Base-by-base conservation (phyloP, 2,888 invertebrate species). In the Abscondita cerata region DNA sequence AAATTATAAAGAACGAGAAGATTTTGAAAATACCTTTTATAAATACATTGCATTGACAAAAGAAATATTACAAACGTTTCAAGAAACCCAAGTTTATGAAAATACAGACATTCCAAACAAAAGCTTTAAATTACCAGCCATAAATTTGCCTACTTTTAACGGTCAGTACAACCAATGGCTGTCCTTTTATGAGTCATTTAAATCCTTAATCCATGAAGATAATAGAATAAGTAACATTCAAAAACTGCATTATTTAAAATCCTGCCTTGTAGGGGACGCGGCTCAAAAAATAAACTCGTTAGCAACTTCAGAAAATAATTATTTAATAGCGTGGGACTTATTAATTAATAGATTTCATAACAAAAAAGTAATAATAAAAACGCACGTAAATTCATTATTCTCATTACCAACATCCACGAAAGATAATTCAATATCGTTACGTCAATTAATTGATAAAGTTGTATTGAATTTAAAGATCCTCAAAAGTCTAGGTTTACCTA, bases 231-330 rank as follows among this genome's bases (percentile, higher is more conserved):
- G 34, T 9, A 25, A 47, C 1, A 12, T 40, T 1, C 50, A 50
- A 51, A 57, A 50, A 50, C 25, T 60, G 9, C 41, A 54, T 36
- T 52, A 52, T 47, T 36, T 52, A 16, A 44, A 44, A 33, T 46
- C 52, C 1, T 52, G 40, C n/a, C 12, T 59, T 6, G 16, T 11
- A 12, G 36, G 19, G 4, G 48, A 48, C 6, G 50, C 57, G 1
- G 11, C 18, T 16, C 25, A 31, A 18, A 19, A 34, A 1, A 41
- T 57, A 11, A 50, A 57, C 4, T 50, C 38, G 0, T 50, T 50
- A n/a, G 11, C 16, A 18, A 50, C 25, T 4, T n/a, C n/a, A n/a
- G n/a, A n/a, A n/a, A n/a, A n/a, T n/a, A n/a, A n/a, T n/a, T n/a
- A n/a, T n/a, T n/a, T n/a, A n/a, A n/a, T n/a, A n/a, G n/a, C n/a